Percentiles rank a stretch among this genome's conserved stretches.
These are phyloP conservation scores for Peromyscus maniculatus DNA, from an alignment of 2,113 vertebrate genomes.

Conservation along the genomic window DNA sequence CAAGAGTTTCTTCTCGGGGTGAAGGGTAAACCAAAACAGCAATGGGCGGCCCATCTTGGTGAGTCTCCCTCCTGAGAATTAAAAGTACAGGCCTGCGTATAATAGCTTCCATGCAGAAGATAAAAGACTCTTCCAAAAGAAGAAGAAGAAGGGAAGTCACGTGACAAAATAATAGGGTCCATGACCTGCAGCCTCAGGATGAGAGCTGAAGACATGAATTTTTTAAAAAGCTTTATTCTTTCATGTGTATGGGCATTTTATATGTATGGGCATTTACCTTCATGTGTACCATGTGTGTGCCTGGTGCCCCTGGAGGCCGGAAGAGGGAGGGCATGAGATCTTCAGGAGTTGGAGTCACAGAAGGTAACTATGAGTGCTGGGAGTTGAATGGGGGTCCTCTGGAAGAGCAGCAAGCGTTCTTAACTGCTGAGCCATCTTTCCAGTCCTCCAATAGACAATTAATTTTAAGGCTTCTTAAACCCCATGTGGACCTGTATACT, in stretches of 20 bases:
- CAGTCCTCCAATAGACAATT: not conserved
- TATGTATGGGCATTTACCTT: not conserved
- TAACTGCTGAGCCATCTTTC: not conserved
- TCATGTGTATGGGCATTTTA: not conserved
- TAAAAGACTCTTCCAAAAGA: not conserved
- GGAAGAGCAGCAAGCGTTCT: not conserved
- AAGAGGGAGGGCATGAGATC: not conserved
- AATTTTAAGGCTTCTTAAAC: not conserved
- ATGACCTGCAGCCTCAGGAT: rapidly evolving
- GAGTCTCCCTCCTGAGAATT: no score
- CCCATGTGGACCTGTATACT: rapidly evolving
- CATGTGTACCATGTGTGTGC: not conserved
- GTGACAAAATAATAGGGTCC: rapidly evolving
- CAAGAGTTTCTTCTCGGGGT: not conserved
- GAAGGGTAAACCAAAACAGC: not conserved
- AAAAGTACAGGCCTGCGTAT: rapidly evolving
- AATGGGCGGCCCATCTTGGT: rapidly evolving
- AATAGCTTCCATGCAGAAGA: not conserved
- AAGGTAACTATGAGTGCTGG: not conserved
- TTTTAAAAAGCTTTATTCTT: not conserved
- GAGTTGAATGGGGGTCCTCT: not conserved
- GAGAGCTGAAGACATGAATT: not conserved
- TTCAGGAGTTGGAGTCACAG: not conserved
- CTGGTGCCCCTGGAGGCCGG: not conserved
- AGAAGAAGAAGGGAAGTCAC: not conserved